Evolutionary conservation across 2,888 invertebrate species (phyloP).

Genomic region (Abscondita cerata): DNA sequence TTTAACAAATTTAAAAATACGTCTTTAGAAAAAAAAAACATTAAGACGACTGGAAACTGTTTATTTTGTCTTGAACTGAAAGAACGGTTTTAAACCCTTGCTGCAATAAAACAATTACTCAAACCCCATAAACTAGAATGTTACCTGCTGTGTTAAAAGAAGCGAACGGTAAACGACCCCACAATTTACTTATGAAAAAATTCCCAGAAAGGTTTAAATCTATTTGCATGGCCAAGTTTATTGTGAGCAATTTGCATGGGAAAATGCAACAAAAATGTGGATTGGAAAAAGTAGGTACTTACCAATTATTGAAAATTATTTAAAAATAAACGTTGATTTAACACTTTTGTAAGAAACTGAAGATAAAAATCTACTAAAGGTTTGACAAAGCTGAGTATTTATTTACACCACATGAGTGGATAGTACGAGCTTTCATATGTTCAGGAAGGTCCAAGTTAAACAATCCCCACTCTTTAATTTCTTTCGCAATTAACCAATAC

Average conservation of each 20-base stretch:
- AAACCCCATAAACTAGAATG: neutral
- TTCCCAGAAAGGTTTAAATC: slow-evolving; percentile 27
- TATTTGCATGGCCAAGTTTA: slow-evolving; percentile 20
- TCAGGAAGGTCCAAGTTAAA: slow-evolving; percentile 27
- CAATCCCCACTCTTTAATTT: slow-evolving; percentile 21
- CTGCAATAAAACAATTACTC: slow-evolving; percentile 21
- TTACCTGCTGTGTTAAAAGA: slow-evolving; percentile 17
- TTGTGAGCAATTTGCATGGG: slow-evolving; percentile 8
- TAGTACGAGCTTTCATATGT: slow-evolving; percentile 30
- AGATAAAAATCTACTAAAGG: neutral
- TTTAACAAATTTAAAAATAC: too few relatives aligned
- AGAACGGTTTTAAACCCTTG: slow-evolving; percentile 12
- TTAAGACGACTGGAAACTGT: slow-evolving; percentile 12
- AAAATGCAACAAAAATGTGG: neutral
- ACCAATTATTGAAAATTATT: slow-evolving; percentile 6
- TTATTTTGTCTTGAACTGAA: slow-evolving; percentile 8
- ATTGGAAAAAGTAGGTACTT: slow-evolving; percentile 2
- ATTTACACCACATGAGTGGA: slow-evolving; percentile 22
- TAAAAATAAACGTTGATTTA: too few relatives aligned
- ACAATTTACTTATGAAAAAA: slow-evolving; percentile 39
- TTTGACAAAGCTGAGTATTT: slow-evolving; percentile 12
- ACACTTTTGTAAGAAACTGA: too few relatives aligned
- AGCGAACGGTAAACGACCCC: slow-evolving; percentile 28
- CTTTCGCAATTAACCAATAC: neutral
- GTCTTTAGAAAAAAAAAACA: neutral